Base-by-base conservation (phyloP, 92 coral and sea anemone species). In the Zoanthus sociatus region DNA sequence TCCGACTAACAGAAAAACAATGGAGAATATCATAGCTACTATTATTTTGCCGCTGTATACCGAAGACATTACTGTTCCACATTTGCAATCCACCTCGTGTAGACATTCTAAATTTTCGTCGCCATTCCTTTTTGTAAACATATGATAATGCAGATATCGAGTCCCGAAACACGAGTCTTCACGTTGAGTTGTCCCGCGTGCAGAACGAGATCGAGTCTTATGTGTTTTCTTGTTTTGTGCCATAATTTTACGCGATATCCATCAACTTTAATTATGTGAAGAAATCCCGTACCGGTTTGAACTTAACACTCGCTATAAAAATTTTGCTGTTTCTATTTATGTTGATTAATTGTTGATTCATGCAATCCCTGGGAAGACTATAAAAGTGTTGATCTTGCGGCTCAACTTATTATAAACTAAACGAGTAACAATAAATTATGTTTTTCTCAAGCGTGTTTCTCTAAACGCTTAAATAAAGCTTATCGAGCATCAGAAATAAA, bases 101-200 rank as follows among this genome's bases (percentile, higher is more conserved):
- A 94, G 98, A 78, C 98, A 93, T 4, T 92, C 90, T 90, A 94
- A 92, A 79, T 95, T 90, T 60, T 92, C 95, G 71, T 78, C 86
- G 78, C 97, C 91, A 73, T 93, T 73, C 89, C 88, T 96, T 69
- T 94, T 95, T 15, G 90, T 90, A 84, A 97, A 97, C 98, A 97
- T 93, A 83, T 97, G 99, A 92, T 97, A 98, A 88, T 97, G 99
- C 3, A 97, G 88, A 86, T 97, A 97, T 58, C 99, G 99, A 51
- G 95, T 95, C 88, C 99, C 99, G 93, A 95, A 97, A 86, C 98
- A 92, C 86, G 93, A 94, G 16, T 86, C 81, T 46, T 92, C 94
- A 91, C 87, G 87, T 37, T 84, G 66, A 30, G 88, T 50, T 90
- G 87, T 91, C 83, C 90, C 92, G 94, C 94, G 95, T 82, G 98